Base-by-base conservation (phyloP, 2,888 invertebrate genomes). In the Drosophila formosana region DNA sequence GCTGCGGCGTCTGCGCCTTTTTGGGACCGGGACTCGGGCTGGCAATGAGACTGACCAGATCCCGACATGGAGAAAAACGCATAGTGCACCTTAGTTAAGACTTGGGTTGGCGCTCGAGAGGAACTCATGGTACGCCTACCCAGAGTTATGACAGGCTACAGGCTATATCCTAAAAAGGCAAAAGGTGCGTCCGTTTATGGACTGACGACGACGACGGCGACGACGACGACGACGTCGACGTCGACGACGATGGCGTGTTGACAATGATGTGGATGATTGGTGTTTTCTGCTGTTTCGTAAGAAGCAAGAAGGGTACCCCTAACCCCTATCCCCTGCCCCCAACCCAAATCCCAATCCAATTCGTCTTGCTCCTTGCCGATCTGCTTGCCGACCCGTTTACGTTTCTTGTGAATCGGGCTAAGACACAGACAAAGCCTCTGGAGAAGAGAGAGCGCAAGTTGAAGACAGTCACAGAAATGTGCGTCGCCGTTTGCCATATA, bases 241-340 rank as follows among this genome's bases (percentile, higher is more conserved):
- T 39, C 37, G 39, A 37, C 46, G 72, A 86, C 68, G 78, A 72
- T 66, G 84, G 79, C 77, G 79, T 80, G 86, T 81, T 75, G 84
- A 87, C 82, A 82, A 87, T 88, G 84, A 85, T 80, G 88, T 78
- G 88, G 69, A 86, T 88, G 84, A 86, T 88, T 84, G 87, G 85
- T 87, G 83, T 80, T 83, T 82, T 75, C 72, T 77, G 80, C 66
- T 70, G 73, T 78, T 82, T 84, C 73, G 70, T 70, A 70, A 71
- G 67, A 80, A 80, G 74, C 79, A 32, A 34, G 34, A 70, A 83
- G 69, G 70, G 41, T 74, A 58, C 64, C 43, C 47, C 46, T 51
- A 56, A 11, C 11, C 56, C 51, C 6, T 8, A 28, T 37, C 8
- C 64, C 26, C 49, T 47, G 61, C 64, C 64, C 13, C 39, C 45